Conservation (phyloP, 2,797 vertebrate genomes). For the Gorsachius magnificus region DNA sequence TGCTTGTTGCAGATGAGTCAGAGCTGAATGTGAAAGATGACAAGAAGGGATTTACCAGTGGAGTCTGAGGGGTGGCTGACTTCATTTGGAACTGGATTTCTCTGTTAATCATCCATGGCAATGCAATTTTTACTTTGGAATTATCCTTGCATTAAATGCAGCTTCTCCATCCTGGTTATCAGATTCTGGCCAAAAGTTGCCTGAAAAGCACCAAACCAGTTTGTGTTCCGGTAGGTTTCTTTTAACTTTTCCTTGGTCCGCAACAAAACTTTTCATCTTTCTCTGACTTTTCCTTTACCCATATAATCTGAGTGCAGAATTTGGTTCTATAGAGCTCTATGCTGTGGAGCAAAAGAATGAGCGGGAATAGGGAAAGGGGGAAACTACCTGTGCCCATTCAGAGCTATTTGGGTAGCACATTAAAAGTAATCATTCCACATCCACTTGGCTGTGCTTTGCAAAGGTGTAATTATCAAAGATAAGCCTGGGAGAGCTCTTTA, state of each 20-base stretch:
- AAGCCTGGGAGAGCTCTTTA: conserved; percentile 8
- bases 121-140: neutral
- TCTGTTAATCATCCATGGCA: neutral
- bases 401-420: neutral
- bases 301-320: neutral
- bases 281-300: neutral
- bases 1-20: neutral
- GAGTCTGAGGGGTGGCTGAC: conserved; percentile 4
- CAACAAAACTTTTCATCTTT: neutral
- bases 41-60: neutral
- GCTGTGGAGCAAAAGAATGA: neutral
- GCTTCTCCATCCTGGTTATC: neutral
- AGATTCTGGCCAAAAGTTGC: neutral
- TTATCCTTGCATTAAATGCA: neutral
- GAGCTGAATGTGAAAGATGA: neutral
- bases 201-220: neutral
- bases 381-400: neutral
- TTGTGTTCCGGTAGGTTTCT: neutral
- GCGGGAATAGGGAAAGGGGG: neutral
- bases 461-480: conserved; percentile 9
- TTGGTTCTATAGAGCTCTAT: neutral
- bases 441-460: neutral
- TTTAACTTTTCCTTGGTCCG: neutral
- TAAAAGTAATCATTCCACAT: neutral
- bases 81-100: neutral